Conservation (phyloP, 2,113 vertebrate species). For the Siphamia tubifer region DNA sequence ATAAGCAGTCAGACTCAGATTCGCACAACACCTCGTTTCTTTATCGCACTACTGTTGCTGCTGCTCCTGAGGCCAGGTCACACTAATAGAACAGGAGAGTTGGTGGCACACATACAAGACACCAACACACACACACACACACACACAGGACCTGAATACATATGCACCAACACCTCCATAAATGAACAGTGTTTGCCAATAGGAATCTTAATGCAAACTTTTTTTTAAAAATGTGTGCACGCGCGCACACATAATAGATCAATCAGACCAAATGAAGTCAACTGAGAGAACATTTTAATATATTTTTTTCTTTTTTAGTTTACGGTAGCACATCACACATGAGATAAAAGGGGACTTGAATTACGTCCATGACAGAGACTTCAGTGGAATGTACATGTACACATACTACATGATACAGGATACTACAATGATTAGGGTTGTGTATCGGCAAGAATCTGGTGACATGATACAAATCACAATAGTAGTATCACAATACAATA, state of each 20-base stretch:
- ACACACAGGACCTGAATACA: neutral
- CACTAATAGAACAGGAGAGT: constrained; percentile 58
- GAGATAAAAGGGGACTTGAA: too few relatives aligned
- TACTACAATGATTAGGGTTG: too few relatives aligned
- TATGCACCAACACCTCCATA: neutral
- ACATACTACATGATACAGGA: too few relatives aligned
- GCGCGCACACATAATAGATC: neutral
- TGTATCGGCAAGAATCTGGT: too few relatives aligned
- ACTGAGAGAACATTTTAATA: too few relatives aligned
- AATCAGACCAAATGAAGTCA: neutral
- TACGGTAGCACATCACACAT: too few relatives aligned
- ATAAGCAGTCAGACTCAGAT: constrained; percentile 64
- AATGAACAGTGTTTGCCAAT: neutral
- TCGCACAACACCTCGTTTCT: constrained; percentile 74
- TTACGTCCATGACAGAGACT: too few relatives aligned
- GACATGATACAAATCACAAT: too few relatives aligned
- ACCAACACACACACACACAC: neutral
- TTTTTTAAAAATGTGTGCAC: neutral
- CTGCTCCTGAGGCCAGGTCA: constrained; percentile 70
- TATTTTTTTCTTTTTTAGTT: too few relatives aligned
- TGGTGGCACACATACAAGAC: constrained; percentile 31
- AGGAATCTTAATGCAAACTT: neutral
- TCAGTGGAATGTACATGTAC: too few relatives aligned
- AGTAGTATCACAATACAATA: too few relatives aligned
- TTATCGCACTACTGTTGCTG: constrained; percentile 66